phyloP scores from a whole-genome alignment of 2,888 invertebrate species.

The Dicyrtoma fusca region DNA sequence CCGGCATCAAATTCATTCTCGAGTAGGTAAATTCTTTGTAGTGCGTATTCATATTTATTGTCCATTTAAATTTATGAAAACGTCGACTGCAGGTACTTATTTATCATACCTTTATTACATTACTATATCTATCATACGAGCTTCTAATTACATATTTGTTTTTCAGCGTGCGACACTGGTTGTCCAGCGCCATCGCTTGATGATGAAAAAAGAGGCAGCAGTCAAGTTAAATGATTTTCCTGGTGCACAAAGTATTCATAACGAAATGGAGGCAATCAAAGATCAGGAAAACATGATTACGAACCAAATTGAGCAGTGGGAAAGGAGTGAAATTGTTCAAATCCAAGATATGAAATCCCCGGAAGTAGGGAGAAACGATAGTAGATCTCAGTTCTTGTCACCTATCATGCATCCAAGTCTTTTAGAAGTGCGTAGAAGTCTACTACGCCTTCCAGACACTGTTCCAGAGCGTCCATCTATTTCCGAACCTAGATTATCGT shows the following conservation, averaged over 20 bases:
- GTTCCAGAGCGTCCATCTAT: too few relatives aligned
- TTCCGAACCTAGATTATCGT: too few relatives aligned
- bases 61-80: too few relatives aligned
- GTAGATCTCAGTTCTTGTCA: background rate
- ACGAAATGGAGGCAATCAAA: constrained; percentile 10
- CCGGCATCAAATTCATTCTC: too few relatives aligned
- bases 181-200: background rate
- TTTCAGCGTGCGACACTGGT: constrained; percentile 17
- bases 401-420: background rate
- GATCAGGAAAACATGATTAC: constrained; percentile 13
- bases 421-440: too few relatives aligned
- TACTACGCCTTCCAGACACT: too few relatives aligned
- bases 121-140: too few relatives aligned
- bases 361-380: constrained; percentile 1
- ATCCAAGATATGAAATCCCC: background rate
- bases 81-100: too few relatives aligned
- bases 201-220: constrained; percentile 2
- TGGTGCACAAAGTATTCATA: constrained; percentile 26
- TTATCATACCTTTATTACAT: too few relatives aligned
- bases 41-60: too few relatives aligned
- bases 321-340: background rate
- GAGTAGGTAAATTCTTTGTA: too few relatives aligned
- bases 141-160: too few relatives aligned
- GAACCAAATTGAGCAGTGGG: background rate
- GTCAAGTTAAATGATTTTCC: constrained; percentile 9